Evolutionary conservation across 2,113 vertebrate species (phyloP).

Genomic region (Lamprologus sp.): DNA sequence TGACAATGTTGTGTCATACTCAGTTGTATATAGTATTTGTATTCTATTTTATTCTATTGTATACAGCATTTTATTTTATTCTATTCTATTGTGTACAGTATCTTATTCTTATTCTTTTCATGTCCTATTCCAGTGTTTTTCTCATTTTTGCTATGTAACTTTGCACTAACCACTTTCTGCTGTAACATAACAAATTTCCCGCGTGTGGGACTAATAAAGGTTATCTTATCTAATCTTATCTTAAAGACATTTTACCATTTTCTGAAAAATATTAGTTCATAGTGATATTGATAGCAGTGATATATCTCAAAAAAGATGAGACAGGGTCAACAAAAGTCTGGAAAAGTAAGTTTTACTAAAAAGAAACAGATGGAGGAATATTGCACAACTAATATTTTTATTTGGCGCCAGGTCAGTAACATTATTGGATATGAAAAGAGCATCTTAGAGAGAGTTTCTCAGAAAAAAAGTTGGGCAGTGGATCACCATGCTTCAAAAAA

Average conservation of each 20-base stretch:
- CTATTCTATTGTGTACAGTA: too few species aligned
- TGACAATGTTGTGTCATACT: too few species aligned
- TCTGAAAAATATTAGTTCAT: neutral
- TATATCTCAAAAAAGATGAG: neutral
- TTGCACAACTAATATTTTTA: neutral
- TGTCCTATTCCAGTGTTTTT: neutral
- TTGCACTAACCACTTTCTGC: neutral
- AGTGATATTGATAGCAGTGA: neutral
- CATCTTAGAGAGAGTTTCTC: neutral
- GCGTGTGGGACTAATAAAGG: neutral
- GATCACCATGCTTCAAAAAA: neutral
- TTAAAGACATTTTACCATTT: neutral
- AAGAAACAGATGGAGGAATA: neutral
- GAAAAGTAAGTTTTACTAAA: neutral
- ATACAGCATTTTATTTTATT: too few species aligned
- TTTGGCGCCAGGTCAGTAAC: neutral
- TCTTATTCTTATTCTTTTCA: neutral
- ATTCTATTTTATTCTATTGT: too few species aligned
- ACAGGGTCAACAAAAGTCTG: neutral
- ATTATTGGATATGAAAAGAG: neutral
- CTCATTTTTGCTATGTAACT: neutral
- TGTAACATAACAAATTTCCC: neutral
- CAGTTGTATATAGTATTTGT: too few species aligned
- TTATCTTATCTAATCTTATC: neutral
- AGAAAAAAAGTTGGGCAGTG: neutral